A percentile compares a stretch with the other conserved stretches of the same genome.
Conservation (phyloP, 2,888 invertebrate genomes). For the Campoplex capitator region DNA sequence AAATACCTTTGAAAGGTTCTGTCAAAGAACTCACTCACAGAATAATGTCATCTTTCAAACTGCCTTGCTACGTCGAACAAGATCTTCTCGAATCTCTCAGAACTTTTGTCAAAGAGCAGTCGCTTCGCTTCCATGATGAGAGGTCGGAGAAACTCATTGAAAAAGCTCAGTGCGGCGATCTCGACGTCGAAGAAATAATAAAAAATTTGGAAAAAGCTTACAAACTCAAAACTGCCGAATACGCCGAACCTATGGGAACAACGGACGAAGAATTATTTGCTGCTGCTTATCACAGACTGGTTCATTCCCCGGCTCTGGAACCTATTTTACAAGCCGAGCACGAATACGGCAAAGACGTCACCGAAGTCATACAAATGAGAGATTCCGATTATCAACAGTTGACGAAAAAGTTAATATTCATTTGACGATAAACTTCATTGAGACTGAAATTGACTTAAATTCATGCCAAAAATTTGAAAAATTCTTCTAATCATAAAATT, state of each 20-base stretch:
- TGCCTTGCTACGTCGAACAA: slow-evolving; percentile 89
- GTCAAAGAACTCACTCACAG: slow-evolving; percentile 89
- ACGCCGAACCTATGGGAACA: slow-evolving; percentile 92
- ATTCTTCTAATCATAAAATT: too few species aligned
- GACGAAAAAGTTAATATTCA: slow-evolving; percentile 86
- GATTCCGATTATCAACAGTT: slow-evolving; percentile 90
- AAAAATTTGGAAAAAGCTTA: slow-evolving; percentile 93
- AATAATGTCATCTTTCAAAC: slow-evolving; percentile 88
- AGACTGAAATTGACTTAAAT: not conserved
- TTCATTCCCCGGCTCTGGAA: slow-evolving; percentile 94
- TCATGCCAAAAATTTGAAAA: too few species aligned
- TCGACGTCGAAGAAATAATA: slow-evolving; percentile 91
- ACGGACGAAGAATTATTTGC: slow-evolving; percentile 95
- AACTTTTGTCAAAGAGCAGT: slow-evolving; percentile 88
- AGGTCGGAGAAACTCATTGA: slow-evolving; percentile 88
- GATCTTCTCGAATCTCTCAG: slow-evolving; percentile 88
- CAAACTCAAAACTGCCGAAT: slow-evolving; percentile 92
- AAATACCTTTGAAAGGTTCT: slow-evolving; percentile 87
- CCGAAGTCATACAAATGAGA: slow-evolving; percentile 90
- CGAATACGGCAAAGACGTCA: slow-evolving; percentile 92
- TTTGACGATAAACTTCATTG: not conserved
- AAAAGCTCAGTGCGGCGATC: slow-evolving; percentile 87
- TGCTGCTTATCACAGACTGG: slow-evolving; percentile 92
- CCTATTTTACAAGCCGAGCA: slow-evolving; percentile 95
- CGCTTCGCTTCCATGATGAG: slow-evolving; percentile 89